Percentiles rank a stretch among this genome's conserved stretches.
Evolutionary conservation across 2,888 invertebrate species (phyloP).

Genomic region (Drosophila antonietae): DNA sequence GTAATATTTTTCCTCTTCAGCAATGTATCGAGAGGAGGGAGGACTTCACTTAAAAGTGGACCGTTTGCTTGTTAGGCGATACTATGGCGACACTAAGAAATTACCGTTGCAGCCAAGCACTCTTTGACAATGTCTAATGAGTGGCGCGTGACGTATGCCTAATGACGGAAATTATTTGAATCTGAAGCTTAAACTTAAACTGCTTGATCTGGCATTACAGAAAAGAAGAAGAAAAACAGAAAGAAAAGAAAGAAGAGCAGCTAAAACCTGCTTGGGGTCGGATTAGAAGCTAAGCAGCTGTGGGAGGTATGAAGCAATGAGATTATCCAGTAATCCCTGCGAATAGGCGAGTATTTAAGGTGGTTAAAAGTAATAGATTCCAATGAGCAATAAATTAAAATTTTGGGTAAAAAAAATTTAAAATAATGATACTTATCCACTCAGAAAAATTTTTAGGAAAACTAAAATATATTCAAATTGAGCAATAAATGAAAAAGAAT

Average conservation of each 20-base stretch:
- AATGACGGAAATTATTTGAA: slow-evolving; percentile 53
- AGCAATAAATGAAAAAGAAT: too few species aligned
- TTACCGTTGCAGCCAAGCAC: slow-evolving; percentile 62
- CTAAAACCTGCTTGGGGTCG: slow-evolving; percentile 10
- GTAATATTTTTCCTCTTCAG: slow-evolving; percentile 64
- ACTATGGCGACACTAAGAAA: slow-evolving; percentile 70
- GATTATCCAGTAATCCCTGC: too few species aligned
- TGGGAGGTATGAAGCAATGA: slow-evolving; percentile 11
- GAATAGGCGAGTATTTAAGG: not conserved
- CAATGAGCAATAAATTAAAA: not conserved
- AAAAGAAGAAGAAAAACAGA: not conserved
- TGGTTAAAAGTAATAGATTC: too few species aligned
- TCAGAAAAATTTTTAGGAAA: not conserved
- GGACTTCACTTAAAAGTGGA: slow-evolving; percentile 66
- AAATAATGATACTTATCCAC: not conserved
- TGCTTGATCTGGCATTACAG: slow-evolving; percentile 11
- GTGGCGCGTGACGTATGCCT: slow-evolving; percentile 57
- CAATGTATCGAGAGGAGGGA: slow-evolving; percentile 24
- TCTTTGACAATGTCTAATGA: slow-evolving; percentile 48
- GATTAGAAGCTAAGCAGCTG: slow-evolving; percentile 1
- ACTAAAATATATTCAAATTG: not conserved
- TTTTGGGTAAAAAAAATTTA: not conserved
- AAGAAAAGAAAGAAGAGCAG: not conserved
- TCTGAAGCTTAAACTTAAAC: slow-evolving; percentile 15
- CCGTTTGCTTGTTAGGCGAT: slow-evolving; percentile 76